Evolutionary conservation across 2,113 vertebrate genomes (phyloP).

Genomic region (Barnardius zonarius): DNA sequence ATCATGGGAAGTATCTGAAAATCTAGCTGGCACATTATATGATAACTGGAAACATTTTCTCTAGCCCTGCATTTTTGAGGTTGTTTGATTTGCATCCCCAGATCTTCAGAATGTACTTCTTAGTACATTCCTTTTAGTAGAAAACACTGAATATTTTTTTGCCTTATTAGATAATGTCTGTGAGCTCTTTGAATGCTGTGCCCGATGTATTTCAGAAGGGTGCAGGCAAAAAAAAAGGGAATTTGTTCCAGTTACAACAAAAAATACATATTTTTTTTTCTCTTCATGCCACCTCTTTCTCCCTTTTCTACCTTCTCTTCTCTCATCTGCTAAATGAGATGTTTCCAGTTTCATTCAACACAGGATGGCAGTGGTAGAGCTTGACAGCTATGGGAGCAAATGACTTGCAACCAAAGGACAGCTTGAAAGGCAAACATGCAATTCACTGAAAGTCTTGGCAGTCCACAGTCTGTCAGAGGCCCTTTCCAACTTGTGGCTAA

Average conservation of each 20-base stretch:
- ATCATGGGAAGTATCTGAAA: background rate
- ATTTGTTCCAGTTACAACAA: background rate
- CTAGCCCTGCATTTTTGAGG: background rate
- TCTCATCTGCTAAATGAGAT: constrained; percentile 46
- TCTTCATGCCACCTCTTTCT: background rate
- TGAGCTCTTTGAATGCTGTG: background rate
- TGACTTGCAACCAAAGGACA: constrained; percentile 46
- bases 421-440: constrained; percentile 16
- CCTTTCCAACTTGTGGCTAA: constrained; percentile 18
- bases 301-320: background rate
- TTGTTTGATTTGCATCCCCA: background rate
- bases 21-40: accelerated
- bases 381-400: constrained; percentile 42
- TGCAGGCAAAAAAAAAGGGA: background rate
- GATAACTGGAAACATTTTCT: background rate
- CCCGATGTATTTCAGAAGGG: background rate
- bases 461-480: background rate
- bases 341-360: constrained; percentile 28
- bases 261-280: background rate
- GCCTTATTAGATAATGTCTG: background rate
- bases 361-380: constrained; percentile 48
- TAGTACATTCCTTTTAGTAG: background rate
- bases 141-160: background rate
- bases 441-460: background rate
- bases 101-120: background rate